Evolutionary conservation across 2,113 vertebrate species (phyloP).

Genomic region (Leucopsar rothschildi): DNA sequence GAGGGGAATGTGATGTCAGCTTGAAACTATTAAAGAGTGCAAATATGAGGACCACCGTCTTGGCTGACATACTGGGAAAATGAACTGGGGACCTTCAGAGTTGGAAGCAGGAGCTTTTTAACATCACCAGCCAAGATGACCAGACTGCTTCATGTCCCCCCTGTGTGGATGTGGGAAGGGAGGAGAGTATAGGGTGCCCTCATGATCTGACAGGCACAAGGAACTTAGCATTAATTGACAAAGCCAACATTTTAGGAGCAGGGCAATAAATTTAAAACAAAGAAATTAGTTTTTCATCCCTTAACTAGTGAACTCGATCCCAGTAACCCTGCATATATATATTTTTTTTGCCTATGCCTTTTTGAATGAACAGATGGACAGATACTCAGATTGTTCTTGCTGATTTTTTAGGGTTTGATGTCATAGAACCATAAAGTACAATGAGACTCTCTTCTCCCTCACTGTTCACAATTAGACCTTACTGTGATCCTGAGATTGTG

Average conservation of each 20-base stretch:
- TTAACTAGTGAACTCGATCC: neutral
- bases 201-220: neutral
- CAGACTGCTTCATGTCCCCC: neutral
- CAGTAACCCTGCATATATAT: neutral
- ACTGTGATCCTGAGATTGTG: neutral
- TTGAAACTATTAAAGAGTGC: constrained; percentile 52
- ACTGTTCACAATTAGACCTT: neutral
- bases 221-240: neutral
- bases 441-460: neutral
- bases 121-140: neutral
- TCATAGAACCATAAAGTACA: neutral
- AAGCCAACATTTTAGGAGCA: neutral
- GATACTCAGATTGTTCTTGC: neutral
- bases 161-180: neutral
- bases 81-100: constrained; percentile 46
- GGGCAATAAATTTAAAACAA: neutral
- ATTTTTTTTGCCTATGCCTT: neutral
- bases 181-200: neutral
- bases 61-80: constrained; percentile 61
- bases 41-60: constrained; percentile 54
- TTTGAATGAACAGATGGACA: neutral
- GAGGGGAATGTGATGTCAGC: constrained; percentile 50
- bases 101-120: neutral
- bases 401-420: neutral
- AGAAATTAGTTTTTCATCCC: neutral